Evolutionary conservation across 2,888 invertebrate genomes (phyloP).

Genomic region (Ennomos quercinarius): DNA sequence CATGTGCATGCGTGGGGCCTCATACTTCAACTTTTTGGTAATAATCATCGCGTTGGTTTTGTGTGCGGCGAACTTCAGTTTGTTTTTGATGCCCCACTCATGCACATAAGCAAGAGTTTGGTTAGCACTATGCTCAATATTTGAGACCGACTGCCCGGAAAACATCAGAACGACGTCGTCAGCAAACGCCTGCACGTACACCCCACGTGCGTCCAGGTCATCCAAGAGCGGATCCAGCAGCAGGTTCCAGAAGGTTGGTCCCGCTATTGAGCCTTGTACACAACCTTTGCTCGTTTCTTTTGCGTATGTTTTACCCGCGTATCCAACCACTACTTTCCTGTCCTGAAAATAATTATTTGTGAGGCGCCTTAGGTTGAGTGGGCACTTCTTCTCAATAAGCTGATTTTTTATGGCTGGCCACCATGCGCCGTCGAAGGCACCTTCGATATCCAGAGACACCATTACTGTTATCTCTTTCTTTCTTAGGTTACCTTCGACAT

Average conservation of each 20-base stretch:
- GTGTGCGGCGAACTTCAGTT: too few species aligned
- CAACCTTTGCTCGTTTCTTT: too few species aligned
- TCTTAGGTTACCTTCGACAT: too few species aligned
- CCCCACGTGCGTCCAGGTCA: not conserved
- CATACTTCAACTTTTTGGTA: not conserved
- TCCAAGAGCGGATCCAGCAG: not conserved
- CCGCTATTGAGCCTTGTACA: not conserved
- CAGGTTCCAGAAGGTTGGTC: not conserved
- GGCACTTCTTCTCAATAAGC: too few species aligned
- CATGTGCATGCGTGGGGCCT: not conserved
- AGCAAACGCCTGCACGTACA: not conserved
- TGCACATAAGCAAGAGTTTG: not conserved
- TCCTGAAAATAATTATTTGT: too few species aligned
- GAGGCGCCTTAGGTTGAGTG: too few species aligned
- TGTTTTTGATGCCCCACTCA: not conserved
- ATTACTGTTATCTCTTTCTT: too few species aligned
- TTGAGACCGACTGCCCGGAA: not conserved
- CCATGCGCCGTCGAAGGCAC: too few species aligned
- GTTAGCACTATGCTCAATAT: not conserved
- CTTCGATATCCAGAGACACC: too few species aligned
- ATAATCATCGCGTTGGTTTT: slow-evolving; percentile 1
- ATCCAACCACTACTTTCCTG: too few species aligned
- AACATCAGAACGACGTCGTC: slow-evolving; percentile 1
- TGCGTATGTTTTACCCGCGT: too few species aligned
- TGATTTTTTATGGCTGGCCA: too few species aligned